These are phyloP conservation scores for Drosophila paramelanica DNA, from an alignment of 2,888 invertebrate species.

Conservation along the genomic window DNA sequence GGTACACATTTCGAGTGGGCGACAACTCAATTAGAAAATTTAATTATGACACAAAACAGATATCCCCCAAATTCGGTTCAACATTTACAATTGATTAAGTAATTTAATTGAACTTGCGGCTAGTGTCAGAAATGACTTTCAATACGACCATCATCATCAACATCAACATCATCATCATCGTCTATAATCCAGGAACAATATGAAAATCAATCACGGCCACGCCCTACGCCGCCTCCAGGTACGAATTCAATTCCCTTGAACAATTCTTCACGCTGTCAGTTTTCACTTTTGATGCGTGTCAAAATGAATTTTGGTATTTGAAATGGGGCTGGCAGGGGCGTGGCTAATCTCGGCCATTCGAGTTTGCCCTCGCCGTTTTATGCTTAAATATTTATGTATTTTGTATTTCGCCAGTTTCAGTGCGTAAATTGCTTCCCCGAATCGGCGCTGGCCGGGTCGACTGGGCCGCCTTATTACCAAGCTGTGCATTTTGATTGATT, in stretches of 20 bases:
- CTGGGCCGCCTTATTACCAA: slow-evolving; percentile 34
- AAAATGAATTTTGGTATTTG: slow-evolving; percentile 34
- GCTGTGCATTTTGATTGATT: slow-evolving; percentile 65
- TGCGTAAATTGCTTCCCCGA: slow-evolving; percentile 21
- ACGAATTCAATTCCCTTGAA: slow-evolving; percentile 16
- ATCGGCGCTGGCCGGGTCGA: not conserved
- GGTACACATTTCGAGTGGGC: slow-evolving; percentile 15
- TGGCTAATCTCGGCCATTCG: slow-evolving; percentile 30
- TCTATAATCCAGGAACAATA: slow-evolving; percentile 34
- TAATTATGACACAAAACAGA: slow-evolving; percentile 52
- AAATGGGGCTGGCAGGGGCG: not conserved
- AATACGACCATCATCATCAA: not conserved
- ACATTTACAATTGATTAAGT: slow-evolving; percentile 60
- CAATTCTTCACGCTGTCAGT: slow-evolving; percentile 40
- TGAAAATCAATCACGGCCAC: slow-evolving; percentile 41
- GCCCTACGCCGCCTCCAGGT: slow-evolving; percentile 30
- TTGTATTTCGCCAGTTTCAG: slow-evolving; percentile 12
- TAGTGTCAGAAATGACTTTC: slow-evolving; percentile 15
- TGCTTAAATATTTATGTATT: slow-evolving; percentile 45
- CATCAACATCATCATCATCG: not conserved
- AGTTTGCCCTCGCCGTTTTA: slow-evolving; percentile 33
- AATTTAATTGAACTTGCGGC: slow-evolving; percentile 50
- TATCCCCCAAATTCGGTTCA: slow-evolving; percentile 7
- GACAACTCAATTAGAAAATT: slow-evolving; percentile 70
- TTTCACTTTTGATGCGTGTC: slow-evolving; percentile 41